Evolutionary conservation across 2,113 vertebrate genomes (phyloP).

Genomic region (Chionomys nivalis): DNA sequence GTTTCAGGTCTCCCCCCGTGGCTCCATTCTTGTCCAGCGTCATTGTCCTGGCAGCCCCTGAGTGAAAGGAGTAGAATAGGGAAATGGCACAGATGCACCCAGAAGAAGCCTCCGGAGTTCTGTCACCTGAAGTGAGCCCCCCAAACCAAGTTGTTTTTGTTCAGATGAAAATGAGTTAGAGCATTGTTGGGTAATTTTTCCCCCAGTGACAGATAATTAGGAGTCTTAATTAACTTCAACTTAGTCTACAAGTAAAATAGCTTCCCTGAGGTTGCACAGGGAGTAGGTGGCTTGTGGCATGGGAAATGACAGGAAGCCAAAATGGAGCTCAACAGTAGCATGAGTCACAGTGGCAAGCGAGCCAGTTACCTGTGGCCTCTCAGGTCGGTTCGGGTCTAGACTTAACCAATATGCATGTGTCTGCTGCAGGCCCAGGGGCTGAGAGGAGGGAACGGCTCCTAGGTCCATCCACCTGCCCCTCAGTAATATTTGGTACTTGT

Average conservation of each 20-base stretch:
- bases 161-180: neutral
- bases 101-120: neutral
- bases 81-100: fast-evolving
- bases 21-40: too few species aligned
- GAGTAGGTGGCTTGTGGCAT: neutral
- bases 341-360: neutral
- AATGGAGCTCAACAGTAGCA: neutral
- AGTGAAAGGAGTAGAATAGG: neutral
- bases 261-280: neutral
- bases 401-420: neutral
- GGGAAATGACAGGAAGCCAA: neutral
- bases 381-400: neutral
- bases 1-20: fast-evolving
- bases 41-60: neutral
- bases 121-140: neutral
- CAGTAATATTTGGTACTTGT: conserved; percentile 36
- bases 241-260: conserved; percentile 41
- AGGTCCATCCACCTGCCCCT: conserved; percentile 68
- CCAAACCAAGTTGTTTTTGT: neutral
- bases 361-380: neutral
- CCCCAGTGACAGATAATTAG: neutral
- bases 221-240: conserved; percentile 36
- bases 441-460: neutral
- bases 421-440: neutral
- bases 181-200: neutral